These are phyloP conservation scores for Macrostomum lignano DNA, from an alignment of 1,140 invertebrate species.

Conservation along the genomic window DNA sequence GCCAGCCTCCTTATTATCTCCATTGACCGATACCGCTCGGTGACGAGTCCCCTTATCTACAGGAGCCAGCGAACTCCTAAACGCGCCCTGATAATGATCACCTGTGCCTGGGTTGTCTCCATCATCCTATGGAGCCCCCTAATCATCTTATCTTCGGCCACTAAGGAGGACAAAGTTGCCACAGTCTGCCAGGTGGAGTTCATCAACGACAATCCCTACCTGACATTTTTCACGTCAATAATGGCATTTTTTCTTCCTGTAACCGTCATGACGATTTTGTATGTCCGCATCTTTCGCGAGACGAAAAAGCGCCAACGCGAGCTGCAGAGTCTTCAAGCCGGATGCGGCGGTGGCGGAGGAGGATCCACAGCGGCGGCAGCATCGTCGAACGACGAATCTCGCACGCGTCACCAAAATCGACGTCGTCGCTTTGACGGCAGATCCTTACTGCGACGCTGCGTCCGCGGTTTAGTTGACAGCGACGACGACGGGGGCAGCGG, in stretches of 20 bases:
- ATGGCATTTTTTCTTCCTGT: conserved; percentile 92
- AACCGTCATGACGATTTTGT: conserved; percentile 22
- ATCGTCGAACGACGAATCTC: too few relatives aligned
- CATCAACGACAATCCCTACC: conserved; percentile 82
- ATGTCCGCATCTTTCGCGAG: conserved; percentile 53
- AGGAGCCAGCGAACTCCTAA: conserved; percentile 66
- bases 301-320: too few relatives aligned
- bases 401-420: too few relatives aligned
- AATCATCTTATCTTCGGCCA: conserved; percentile 93
- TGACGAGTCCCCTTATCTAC: conserved; percentile 82
- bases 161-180: conserved; percentile 41
- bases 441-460: too few relatives aligned
- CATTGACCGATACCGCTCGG: conserved; percentile 56
- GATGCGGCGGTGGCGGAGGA: too few relatives aligned
- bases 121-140: conserved; percentile 71
- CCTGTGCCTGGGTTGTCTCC: conserved; percentile 27
- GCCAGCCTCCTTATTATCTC: conserved; percentile 33
- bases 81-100: conserved; percentile 73
- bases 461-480: too few relatives aligned
- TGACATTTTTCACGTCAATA: conserved; percentile 47
- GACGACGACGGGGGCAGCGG: too few relatives aligned
- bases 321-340: too few relatives aligned
- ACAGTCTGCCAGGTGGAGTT: conserved; percentile 88
- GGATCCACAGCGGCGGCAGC: too few relatives aligned
- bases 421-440: too few relatives aligned